These are phyloP conservation scores for Mormyrus proboscirostris DNA, from an alignment of 2,797 vertebrate species.

Conservation along the genomic window DNA sequence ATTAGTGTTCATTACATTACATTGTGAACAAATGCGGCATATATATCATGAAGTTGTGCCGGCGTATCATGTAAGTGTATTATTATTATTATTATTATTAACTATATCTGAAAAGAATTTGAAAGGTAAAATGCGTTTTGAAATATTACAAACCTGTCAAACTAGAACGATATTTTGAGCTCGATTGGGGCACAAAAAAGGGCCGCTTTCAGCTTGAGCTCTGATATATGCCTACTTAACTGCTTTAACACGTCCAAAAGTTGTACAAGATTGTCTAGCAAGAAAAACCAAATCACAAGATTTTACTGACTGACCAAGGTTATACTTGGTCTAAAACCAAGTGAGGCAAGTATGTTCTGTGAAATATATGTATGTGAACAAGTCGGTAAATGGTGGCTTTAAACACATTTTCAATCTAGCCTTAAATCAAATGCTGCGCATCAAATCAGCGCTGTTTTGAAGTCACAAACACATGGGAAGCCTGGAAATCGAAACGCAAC, in stretches of 20 bases:
- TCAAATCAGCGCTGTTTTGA: conserved; percentile 39
- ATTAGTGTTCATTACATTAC: neutral
- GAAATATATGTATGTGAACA: conserved; percentile 10
- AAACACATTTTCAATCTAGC: neutral
- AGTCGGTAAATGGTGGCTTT: conserved; percentile 10
- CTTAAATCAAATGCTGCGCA: conserved; percentile 32
- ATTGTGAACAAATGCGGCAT: neutral
- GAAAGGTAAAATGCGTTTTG: neutral
- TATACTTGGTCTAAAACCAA: neutral
- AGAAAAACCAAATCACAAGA: neutral
- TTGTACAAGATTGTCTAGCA: neutral
- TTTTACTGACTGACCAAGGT: neutral
- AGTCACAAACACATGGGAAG: conserved; percentile 28
- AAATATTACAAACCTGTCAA: neutral
- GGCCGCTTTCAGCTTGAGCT: neutral
- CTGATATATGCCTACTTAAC: neutral
- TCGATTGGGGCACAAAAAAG: neutral
- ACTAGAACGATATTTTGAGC: neutral
- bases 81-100: neutral
- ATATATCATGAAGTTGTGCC: neutral
- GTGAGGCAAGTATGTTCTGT: neutral
- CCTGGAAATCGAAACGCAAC: conserved; percentile 18
- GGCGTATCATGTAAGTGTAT: neutral
- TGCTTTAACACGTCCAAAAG: neutral
- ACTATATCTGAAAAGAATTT: neutral